A percentile compares a stretch with the other conserved stretches of the same genome.
Evolutionary conservation across 2,888 invertebrate genomes (phyloP).

Genomic region (Cosmia trapezina): DNA sequence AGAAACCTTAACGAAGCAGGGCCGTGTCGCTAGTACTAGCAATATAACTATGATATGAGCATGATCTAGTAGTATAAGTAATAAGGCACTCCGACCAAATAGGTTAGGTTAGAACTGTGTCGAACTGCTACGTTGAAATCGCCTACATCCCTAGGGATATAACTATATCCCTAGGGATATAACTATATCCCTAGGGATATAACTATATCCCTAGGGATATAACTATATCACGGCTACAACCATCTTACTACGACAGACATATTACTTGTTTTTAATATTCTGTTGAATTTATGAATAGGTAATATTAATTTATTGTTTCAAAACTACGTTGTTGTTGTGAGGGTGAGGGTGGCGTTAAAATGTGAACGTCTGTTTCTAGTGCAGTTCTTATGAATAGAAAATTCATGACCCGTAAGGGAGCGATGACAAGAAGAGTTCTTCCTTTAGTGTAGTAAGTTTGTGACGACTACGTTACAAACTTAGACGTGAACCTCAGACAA

Average conservation of each 20-base stretch:
- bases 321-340: neutral
- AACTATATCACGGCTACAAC: too few relatives aligned
- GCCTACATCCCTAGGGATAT: too few relatives aligned
- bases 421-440: slow-evolving; percentile 15
- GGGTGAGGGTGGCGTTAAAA: neutral
- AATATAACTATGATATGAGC: too few relatives aligned
- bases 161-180: too few relatives aligned
- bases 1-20: too few relatives aligned
- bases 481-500: slow-evolving; percentile 20
- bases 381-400: neutral
- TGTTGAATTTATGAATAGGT: neutral
- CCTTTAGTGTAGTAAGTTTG: slow-evolving; percentile 24
- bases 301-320: neutral
- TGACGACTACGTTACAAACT: slow-evolving; percentile 31
- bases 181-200: too few relatives aligned
- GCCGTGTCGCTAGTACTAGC: too few relatives aligned
- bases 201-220: too few relatives aligned
- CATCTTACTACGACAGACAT: neutral
- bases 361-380: neutral
- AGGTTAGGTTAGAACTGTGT: too few relatives aligned
- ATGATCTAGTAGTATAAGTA: too few relatives aligned
- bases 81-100: too few relatives aligned
- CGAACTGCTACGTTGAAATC: too few relatives aligned
- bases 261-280: neutral
- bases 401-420: slow-evolving; percentile 13